A percentile compares a stretch with the other conserved stretches of the same genome.
Conservation (phyloP, 2,113 vertebrate species). For the Todiramphus saurophagus region DNA sequence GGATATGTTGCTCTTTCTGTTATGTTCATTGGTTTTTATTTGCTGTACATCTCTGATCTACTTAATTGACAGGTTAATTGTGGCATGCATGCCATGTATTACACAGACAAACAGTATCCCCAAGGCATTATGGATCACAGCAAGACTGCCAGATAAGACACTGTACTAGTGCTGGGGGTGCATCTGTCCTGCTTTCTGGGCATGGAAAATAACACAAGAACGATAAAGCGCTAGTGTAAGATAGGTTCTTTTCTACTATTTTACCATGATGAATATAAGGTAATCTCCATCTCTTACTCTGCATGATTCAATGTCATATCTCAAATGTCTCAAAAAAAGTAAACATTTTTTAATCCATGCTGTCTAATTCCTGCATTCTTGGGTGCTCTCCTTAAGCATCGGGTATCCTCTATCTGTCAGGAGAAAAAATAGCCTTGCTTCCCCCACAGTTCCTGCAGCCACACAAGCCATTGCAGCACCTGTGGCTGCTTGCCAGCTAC, state of each 20-base stretch:
- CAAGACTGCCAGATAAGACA: not conserved
- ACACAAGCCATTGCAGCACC: fast-evolving
- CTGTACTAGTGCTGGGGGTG: not conserved
- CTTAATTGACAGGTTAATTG: not conserved
- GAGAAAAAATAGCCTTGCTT: not conserved
- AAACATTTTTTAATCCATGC: not conserved
- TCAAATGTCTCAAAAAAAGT: not conserved
- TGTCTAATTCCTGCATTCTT: not conserved
- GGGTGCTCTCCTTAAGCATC: not conserved
- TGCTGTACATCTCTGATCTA: not conserved
- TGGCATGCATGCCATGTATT: not conserved
- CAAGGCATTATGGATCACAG: not conserved
- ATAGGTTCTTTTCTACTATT: not conserved
- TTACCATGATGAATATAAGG: not conserved
- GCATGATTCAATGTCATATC: not conserved
- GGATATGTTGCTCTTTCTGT: not conserved
- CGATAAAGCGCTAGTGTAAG: not conserved
- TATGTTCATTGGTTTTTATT: not conserved
- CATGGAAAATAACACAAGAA: not conserved
- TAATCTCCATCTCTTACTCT: not conserved
- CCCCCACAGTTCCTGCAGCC: not conserved
- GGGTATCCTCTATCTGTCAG: not conserved
- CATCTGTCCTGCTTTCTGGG: not conserved
- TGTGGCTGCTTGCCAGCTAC: not conserved
- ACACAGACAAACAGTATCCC: not conserved